Conservation (phyloP, 2,113 vertebrate genomes). For the Scortum barcoo region DNA sequence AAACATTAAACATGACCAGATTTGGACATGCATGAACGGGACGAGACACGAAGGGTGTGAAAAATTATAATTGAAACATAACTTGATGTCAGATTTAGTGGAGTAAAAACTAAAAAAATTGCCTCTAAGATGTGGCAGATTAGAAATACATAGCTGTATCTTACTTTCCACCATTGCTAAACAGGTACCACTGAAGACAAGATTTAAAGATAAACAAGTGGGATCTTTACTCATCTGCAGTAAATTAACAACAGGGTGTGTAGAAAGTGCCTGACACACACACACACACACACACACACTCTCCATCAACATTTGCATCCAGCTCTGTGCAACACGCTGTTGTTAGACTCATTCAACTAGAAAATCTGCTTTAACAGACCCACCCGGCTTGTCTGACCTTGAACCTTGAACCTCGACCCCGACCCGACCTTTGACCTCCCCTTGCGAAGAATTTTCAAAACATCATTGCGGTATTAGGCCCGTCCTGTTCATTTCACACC, state of each 20-base stretch:
- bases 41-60: too few relatives aligned
- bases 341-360: constrained; percentile 30
- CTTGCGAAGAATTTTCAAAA: constrained; percentile 47
- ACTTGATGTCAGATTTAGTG: not conserved
- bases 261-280: not conserved
- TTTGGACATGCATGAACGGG: not conserved
- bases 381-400: constrained; percentile 40
- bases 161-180: not conserved
- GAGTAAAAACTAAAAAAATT: not conserved
- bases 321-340: not conserved
- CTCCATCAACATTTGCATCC: not conserved
- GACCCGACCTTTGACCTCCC: constrained; percentile 28
- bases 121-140: not conserved
- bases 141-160: not conserved
- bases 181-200: too few relatives aligned
- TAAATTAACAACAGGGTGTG: not conserved
- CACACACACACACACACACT: constrained; percentile 14
- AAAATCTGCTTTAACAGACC: constrained; percentile 45
- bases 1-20: not conserved
- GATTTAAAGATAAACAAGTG: not conserved
- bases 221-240: not conserved
- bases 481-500: constrained; percentile 30
- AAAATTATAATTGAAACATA: not conserved
- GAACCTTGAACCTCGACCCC: constrained; percentile 42
- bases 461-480: constrained; percentile 10